Conservation (phyloP, 2,888 invertebrate species). For the Tetrapedia diversipes region DNA sequence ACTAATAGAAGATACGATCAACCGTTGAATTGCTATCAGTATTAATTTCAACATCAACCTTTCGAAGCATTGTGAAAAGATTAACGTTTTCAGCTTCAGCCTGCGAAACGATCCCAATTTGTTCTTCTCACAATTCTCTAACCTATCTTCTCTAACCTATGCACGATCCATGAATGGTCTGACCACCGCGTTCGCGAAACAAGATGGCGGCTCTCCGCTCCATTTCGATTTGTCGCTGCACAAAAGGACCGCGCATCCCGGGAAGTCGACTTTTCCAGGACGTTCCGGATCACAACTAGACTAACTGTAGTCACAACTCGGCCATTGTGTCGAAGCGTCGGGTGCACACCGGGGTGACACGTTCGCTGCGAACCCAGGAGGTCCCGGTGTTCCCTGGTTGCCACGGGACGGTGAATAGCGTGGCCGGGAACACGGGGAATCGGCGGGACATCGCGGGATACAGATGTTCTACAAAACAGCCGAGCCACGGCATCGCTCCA, state of each 20-base stretch:
- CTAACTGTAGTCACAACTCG: constrained; percentile 21
- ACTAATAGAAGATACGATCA: no score
- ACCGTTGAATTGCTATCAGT: no score
- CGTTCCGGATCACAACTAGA: constrained; percentile 22
- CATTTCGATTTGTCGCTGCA: constrained; percentile 60
- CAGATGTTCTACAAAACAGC: constrained; percentile 82
- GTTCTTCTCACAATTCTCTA: no score
- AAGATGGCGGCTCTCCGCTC: constrained; percentile 22
- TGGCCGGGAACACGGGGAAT: constrained; percentile 55
- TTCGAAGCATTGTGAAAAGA: no score
- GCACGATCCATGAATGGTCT: no score
- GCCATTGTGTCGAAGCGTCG: constrained; percentile 52
- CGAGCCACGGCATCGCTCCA: constrained; percentile 69
- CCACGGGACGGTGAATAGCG: constrained; percentile 15
- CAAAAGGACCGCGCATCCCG: constrained; percentile 39
- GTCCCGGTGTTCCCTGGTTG: constrained; percentile 20
- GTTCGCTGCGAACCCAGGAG: constrained; percentile 41
- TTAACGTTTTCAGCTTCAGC: no score
- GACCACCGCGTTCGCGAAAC: constrained; percentile 35
- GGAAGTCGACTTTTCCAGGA: constrained; percentile 49
- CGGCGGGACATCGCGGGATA: constrained; percentile 73
- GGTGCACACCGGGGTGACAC: constrained; percentile 15
- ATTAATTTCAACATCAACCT: no score
- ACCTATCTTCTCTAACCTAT: no score
- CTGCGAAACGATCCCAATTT: no score